phyloP scores from a whole-genome alignment of 2,113 vertebrate species.

The Spilogale gracilis region DNA sequence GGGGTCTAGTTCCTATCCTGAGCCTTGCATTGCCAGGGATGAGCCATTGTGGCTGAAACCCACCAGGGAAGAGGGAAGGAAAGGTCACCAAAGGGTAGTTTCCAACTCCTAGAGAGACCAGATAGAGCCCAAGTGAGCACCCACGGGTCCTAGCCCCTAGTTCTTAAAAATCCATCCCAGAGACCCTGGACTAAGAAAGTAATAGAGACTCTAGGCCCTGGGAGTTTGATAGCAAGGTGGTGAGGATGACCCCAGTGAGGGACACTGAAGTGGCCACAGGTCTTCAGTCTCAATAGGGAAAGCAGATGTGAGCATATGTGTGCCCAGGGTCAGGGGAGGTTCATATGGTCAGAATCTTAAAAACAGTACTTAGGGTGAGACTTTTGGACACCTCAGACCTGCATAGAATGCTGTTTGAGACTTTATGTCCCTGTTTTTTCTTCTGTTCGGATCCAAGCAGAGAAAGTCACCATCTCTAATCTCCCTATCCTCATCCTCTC shows the following conservation, averaged over 20 bases:
- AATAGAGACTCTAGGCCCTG: neutral
- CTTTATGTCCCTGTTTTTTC: neutral
- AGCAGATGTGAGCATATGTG: neutral
- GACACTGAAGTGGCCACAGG: neutral
- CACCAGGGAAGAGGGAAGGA: neutral
- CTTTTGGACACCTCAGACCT: neutral
- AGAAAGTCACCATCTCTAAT: constrained; percentile 23
- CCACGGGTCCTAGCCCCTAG: neutral
- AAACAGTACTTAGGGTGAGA: neutral
- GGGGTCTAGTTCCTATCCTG: neutral
- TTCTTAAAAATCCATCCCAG: constrained; percentile 35
- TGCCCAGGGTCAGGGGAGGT: neutral
- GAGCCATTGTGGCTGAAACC: neutral
- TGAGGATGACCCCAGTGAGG: neutral
- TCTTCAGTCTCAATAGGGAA: neutral
- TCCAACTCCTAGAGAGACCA: neutral
- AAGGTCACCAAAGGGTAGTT: neutral
- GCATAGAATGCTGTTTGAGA: neutral
- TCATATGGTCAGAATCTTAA: neutral
- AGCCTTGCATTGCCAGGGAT: neutral
- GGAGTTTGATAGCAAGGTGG: neutral
- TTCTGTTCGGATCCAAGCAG: neutral
- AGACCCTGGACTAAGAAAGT: neutral
- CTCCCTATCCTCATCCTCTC: neutral
- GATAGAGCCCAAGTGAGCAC: neutral